Base-by-base conservation (phyloP, 2,888 invertebrate species). In the Sarcophaga subvicina region DNA sequence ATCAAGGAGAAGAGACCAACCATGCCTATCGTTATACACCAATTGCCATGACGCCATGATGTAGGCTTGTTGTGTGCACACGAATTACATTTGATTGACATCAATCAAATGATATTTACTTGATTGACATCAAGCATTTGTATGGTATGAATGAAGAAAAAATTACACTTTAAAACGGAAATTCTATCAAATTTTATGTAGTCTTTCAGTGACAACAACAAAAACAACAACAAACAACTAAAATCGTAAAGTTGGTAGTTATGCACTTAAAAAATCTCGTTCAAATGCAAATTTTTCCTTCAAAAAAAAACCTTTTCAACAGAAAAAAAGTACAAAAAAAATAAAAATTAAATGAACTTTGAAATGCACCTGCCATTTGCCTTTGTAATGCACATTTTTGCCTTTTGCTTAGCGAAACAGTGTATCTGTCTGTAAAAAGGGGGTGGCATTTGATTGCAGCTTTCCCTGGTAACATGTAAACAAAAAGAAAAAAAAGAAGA, bases 361-460 rank as follows among this genome's bases (percentile, higher is more conserved):
- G 2, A 86, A 83, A 73, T 87, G 84, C 87, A 87, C 84, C 87
- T 87, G 87, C 84, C 72, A 8, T 1, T 8, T 37, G 37, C 2
- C 70, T 80, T 63, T 82, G 78, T 62, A 80, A 79, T 79, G 81
- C 78, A 85, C 66, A 76, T 71, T 45, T 45, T 69, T 63, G 20
- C 27, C 22, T 67, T 67, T 67, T 22, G 37, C 54, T 22, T 47
- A 64, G 49, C 49, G 11, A 14, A 14, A 25, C 54, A 64, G 22
- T 64, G 14, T n/a, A 22, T 11, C 27, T 64, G 14, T n/a, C 22
- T 11, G 12, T 64, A 6, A n/a, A 27, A 27, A 59, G 25, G 63
- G 72, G 78, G 73, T 37, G 45, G 66, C 17, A 17, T 12, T 54
- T 3, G 54, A 12, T 54, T 54, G 49, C 86, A 83, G 69, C 83